phyloP scores from a whole-genome alignment of 2,888 invertebrate genomes.

The Agrochola macilenta region DNA sequence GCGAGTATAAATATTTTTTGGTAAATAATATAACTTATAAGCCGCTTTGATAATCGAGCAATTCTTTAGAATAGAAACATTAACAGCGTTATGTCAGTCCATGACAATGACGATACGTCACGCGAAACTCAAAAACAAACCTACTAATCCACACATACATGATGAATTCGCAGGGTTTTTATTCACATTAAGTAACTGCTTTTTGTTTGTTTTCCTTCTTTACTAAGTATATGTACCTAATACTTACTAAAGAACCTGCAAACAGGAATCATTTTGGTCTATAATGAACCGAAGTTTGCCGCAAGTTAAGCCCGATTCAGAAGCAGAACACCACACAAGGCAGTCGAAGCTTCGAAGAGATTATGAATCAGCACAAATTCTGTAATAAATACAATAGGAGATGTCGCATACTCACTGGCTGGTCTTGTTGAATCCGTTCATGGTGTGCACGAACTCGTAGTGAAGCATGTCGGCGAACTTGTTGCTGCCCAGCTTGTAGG shows the following conservation, averaged over 20 bases:
- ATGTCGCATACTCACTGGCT: constrained; percentile 77
- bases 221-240: no score
- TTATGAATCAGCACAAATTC: background rate
- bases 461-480: constrained; percentile 97
- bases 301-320: background rate
- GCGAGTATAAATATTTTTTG: background rate
- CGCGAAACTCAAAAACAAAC: no score
- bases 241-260: no score
- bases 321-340: background rate
- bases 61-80: constrained; percentile 14
- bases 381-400: background rate
- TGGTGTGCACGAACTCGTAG: constrained; percentile 93
- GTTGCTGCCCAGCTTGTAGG: constrained; percentile 93
- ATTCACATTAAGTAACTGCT: background rate
- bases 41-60: constrained; percentile 8
- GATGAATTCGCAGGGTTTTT: background rate
- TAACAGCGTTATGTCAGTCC: no score
- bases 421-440: constrained; percentile 87
- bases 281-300: background rate
- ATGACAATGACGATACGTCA: no score
- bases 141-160: background rate
- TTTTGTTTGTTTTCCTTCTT: no score
- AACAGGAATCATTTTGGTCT: no score
- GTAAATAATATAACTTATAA: background rate
- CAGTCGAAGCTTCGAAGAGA: background rate